Evolutionary conservation across 2,113 vertebrate species (phyloP).

Genomic region (Azemiops feae): DNA sequence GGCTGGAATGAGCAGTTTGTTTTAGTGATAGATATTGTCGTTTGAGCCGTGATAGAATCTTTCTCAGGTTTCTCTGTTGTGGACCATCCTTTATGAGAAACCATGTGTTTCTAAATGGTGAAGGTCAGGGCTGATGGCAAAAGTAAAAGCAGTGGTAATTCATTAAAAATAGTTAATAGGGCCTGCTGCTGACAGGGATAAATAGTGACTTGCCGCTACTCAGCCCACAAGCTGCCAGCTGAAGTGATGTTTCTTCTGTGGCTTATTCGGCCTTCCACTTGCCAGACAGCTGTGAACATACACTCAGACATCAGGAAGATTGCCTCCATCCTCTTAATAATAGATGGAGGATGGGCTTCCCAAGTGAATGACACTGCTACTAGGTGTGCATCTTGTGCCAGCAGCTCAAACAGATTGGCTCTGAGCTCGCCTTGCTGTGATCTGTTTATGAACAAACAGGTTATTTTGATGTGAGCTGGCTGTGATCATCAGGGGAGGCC

Average conservation of each 20-base stretch:
- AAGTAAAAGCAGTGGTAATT: slow-evolving; percentile 80
- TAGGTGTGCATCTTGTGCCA: slow-evolving; percentile 40
- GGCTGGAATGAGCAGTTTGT: slow-evolving; percentile 81
- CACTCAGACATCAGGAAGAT: slow-evolving; percentile 48
- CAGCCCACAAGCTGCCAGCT: slow-evolving; percentile 57
- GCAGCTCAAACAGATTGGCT: slow-evolving; percentile 34
- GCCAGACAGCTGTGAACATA: slow-evolving; percentile 52
- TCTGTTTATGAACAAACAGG: slow-evolving; percentile 38
- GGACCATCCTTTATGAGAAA: slow-evolving; percentile 76
- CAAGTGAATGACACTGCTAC: slow-evolving; percentile 34
- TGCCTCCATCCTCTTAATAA: slow-evolving; percentile 46
- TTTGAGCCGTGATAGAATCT: slow-evolving; percentile 76
- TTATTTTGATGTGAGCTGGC: neutral
- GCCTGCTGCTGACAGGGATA: slow-evolving; percentile 70
- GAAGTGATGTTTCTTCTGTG: slow-evolving; percentile 60
- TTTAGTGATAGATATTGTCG: slow-evolving; percentile 84
- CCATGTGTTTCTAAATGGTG: slow-evolving; percentile 79
- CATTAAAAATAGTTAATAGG: slow-evolving; percentile 83
- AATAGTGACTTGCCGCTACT: slow-evolving; percentile 66
- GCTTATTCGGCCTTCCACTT: slow-evolving; percentile 22
- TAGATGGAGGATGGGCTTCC: slow-evolving; percentile 37
- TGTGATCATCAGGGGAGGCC: neutral
- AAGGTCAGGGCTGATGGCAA: slow-evolving; percentile 83
- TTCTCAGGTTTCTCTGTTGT: slow-evolving; percentile 73
- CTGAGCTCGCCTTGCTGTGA: neutral